Evolutionary conservation across 2,888 invertebrate genomes (phyloP), one percentile per base, ranked within the genome.

Genomic region (Psylliodes chrysocephalus): DNA sequence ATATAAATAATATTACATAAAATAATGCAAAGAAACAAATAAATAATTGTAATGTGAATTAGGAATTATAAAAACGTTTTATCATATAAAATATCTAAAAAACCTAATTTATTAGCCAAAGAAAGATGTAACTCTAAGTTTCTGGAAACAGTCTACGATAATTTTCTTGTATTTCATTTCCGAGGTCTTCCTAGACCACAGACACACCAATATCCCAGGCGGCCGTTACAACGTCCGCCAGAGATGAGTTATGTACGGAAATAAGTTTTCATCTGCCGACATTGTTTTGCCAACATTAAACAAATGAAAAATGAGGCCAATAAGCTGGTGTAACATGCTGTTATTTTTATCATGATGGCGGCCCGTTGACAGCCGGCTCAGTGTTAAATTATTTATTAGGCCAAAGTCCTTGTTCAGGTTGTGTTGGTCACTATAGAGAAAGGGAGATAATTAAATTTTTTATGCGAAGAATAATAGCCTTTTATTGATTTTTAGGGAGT

Each of bases 231-330:
- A 35, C 12, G 35, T 35, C 57, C 19, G 14, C 22, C 14, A 17
- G 17, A n/a, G 49, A 49, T 30, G 49, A 59, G 30, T 59, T 59
- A 59, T 59, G 22, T 40, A 15, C 8, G 40, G 17, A 49, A 56
- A 63, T 52, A 57, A 57, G 44, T 62, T 52, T 63, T 42, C 46
- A 44, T 19, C 46, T 33, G 35, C 52, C 30, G 62, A 51, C 62
- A 38, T 22, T 62, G 51, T 63, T 63, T 52, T 57, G 44, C 63
- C 19, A 57, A 57, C 57, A 56, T 52, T 47, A 57, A 52, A 52
- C 57, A 52, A 52, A 57, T 63, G 57, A 63, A 63, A 63, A 63
- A 63, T 63, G 63, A 57, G 52, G 35, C 63, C 63, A 57, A 57
- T 63, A 63, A 63, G 57, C 51, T 57, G 51, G 46, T 38, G 56